Conservation (phyloP, 2,113 vertebrate genomes). For the Pedionomus torquatus region DNA sequence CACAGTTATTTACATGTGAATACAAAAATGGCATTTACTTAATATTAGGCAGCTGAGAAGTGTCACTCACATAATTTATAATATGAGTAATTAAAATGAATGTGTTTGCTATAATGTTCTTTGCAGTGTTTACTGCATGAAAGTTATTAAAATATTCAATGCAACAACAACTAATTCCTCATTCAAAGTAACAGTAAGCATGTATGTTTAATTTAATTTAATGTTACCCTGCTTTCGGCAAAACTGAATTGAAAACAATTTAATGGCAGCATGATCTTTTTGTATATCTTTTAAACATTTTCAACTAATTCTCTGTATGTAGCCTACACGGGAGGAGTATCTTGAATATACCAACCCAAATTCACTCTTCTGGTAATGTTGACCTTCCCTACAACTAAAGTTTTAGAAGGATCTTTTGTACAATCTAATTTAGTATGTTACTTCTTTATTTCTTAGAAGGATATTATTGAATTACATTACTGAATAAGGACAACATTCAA, state of each 20-base stretch:
- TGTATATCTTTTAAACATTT: neutral
- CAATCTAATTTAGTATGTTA: neutral
- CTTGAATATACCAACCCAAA: neutral
- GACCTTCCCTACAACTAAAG: neutral
- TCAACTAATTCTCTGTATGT: neutral
- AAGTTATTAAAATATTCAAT: slow-evolving; percentile 73
- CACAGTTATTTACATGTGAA: slow-evolving; percentile 73
- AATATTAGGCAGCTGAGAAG: slow-evolving; percentile 46
- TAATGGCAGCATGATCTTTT: neutral
- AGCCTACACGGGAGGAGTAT: neutral
- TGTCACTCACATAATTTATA: slow-evolving; percentile 70
- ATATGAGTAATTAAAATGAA: slow-evolving; percentile 80
- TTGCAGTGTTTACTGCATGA: slow-evolving; percentile 49
- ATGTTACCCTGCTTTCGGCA: slow-evolving; percentile 50
- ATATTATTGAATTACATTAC: neutral
- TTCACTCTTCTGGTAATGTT: neutral
- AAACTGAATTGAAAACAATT: slow-evolving; percentile 44
- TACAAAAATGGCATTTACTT: slow-evolving; percentile 64
- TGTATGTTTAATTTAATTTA: slow-evolving; percentile 71
- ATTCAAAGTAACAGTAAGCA: slow-evolving; percentile 59
- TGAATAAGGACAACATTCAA: neutral
- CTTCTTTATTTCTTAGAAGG: neutral
- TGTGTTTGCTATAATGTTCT: slow-evolving; percentile 47
- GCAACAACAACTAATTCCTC: slow-evolving; percentile 46
- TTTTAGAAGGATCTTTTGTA: neutral